Evolutionary conservation across 2,797 vertebrate genomes (phyloP).

Genomic region (Sorex maritimensis): DNA sequence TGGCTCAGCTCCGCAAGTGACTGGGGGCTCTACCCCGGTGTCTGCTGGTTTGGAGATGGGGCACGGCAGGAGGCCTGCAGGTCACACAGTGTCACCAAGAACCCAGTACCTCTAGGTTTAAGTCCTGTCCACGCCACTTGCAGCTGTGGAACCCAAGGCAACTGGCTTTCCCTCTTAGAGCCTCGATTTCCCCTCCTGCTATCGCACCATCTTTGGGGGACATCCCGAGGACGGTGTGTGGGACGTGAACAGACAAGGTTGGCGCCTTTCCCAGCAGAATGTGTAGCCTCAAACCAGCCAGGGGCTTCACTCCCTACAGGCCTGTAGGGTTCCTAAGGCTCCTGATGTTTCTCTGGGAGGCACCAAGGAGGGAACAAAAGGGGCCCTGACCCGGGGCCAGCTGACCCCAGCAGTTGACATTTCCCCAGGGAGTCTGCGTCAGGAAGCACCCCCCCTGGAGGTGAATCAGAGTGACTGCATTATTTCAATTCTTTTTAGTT

Average conservation of each 20-base stretch:
- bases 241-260: neutral
- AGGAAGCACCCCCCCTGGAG: slow-evolving; percentile 67
- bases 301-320: neutral
- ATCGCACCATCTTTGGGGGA: too few species aligned
- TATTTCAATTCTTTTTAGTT: slow-evolving; percentile 29
- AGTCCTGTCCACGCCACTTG: neutral
- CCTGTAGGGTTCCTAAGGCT: neutral
- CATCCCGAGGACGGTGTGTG: neutral
- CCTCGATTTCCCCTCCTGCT: neutral
- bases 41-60: neutral
- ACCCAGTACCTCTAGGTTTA: neutral
- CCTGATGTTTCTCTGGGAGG: neutral
- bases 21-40: too few species aligned
- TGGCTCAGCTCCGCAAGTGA: neutral
- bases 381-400: slow-evolving; percentile 25
- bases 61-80: neutral
- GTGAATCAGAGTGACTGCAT: slow-evolving; percentile 73
- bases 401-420: slow-evolving; percentile 62
- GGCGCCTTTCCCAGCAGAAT: too few species aligned
- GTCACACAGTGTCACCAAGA: neutral
- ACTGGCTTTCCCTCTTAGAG: neutral
- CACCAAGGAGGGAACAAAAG: slow-evolving; percentile 34
- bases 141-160: neutral
- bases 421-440: slow-evolving; percentile 61
- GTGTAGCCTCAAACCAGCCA: neutral